These are phyloP conservation scores for Pristionchus arcanus DNA, from an alignment of 2,888 invertebrate genomes.

Conservation along the genomic window DNA sequence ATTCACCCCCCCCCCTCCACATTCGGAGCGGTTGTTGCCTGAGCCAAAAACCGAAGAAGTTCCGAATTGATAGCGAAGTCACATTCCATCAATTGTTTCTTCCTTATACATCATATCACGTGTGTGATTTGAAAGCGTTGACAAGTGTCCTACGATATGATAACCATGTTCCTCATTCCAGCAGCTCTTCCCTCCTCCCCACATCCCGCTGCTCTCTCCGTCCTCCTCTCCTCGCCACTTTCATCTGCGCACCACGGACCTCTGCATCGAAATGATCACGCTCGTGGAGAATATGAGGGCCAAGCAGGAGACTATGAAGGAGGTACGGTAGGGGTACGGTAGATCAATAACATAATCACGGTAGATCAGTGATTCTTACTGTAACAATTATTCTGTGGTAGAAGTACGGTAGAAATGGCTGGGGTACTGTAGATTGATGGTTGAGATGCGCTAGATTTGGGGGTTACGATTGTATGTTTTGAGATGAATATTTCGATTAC, in stretches of 20 bases:
- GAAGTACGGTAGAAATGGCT: background rate
- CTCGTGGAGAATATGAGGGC: constrained; percentile 32
- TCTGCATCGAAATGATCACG: constrained; percentile 51
- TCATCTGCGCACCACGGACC: constrained; percentile 21
- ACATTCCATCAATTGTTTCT: no score
- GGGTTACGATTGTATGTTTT: no score
- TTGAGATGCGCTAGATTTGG: background rate
- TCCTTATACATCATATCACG: no score
- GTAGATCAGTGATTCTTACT: background rate
- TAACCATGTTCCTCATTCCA: background rate
- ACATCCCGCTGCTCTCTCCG: constrained; percentile 21
- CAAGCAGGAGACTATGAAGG: constrained; percentile 24
- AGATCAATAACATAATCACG: background rate
- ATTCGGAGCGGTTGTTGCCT: no score
- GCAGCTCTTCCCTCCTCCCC: background rate
- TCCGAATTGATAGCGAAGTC: no score
- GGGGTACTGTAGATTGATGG: background rate
- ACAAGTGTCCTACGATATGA: no score
- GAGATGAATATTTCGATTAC: no score
- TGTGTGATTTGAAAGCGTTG: no score
- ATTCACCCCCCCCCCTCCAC: no score
- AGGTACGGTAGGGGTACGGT: constrained; percentile 21
- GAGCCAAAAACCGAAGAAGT: no score
- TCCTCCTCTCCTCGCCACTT: constrained; percentile 15
- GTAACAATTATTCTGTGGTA: no score